Evolutionary conservation across 2,113 vertebrate genomes (phyloP).

Genomic region (Castor canadensis): DNA sequence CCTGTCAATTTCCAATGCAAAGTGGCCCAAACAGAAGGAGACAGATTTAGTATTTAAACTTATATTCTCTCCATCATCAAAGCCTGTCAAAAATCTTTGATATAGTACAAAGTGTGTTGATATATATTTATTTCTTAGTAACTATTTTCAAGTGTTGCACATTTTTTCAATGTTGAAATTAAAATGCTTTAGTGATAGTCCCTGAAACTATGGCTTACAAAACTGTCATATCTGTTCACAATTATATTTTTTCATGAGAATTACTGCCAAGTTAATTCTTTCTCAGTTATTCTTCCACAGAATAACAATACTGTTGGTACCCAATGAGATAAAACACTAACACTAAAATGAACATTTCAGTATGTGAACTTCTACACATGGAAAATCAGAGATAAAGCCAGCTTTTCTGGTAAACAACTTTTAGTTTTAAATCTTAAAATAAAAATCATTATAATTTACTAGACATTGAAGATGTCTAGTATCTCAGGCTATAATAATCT

Average conservation of each 20-base stretch:
- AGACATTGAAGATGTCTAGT: not conserved
- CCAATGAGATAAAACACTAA: constrained; percentile 23
- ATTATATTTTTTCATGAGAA: constrained; percentile 47
- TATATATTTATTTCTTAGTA: not conserved
- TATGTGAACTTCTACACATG: not conserved
- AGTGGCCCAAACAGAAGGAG: constrained; percentile 8
- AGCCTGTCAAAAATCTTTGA: constrained; percentile 43
- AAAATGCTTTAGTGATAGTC: constrained; percentile 43
- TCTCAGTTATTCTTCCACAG: constrained; percentile 37
- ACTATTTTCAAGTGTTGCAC: constrained; percentile 47
- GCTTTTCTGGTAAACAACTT: constrained; percentile 20
- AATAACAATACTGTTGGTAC: constrained; percentile 42
- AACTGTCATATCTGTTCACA: constrained; percentile 57
- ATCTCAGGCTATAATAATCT: not conserved
- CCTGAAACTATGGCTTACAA: constrained; percentile 21
- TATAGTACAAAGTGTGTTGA: not conserved
- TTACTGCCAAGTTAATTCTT: constrained; percentile 57
- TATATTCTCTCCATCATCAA: constrained; percentile 38
- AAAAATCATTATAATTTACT: constrained; percentile 1
- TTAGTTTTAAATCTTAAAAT: constrained; percentile 30
- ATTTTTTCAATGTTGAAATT: constrained; percentile 48
- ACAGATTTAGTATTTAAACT: constrained; percentile 26
- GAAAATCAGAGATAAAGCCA: constrained; percentile 23
- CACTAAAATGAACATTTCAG: constrained; percentile 36
- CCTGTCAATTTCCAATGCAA: constrained; percentile 29